Percentiles rank a stretch among this genome's conserved stretches.
phyloP scores from a whole-genome alignment of 2,888 invertebrate species.

The Nymphalis c-album region DNA sequence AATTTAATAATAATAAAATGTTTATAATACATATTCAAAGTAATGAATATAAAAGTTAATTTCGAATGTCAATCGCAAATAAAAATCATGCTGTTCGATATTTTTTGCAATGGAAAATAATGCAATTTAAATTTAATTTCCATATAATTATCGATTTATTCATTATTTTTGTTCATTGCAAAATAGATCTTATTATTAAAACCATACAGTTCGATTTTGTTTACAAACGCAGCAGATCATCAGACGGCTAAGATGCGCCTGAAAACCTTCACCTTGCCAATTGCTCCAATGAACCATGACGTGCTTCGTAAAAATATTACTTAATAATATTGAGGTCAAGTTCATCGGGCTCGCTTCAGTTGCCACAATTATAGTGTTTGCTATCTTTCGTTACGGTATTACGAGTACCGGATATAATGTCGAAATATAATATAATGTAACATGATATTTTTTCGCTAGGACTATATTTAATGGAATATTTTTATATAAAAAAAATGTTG shows the following conservation, averaged over 20 bases:
- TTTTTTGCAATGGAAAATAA: background rate
- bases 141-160: background rate
- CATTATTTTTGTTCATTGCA: background rate
- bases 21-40: too few relatives aligned
- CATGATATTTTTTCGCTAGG: constrained; percentile 12
- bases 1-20: too few relatives aligned
- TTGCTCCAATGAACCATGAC: constrained; percentile 45
- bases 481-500: background rate
- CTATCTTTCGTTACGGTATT: constrained; percentile 31
- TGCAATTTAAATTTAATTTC: background rate
- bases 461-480: constrained; percentile 6
- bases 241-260: constrained; percentile 15
- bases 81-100: background rate
- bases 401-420: constrained; percentile 31
- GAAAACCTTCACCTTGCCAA: constrained; percentile 52
- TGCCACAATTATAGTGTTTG: constrained; percentile 34
- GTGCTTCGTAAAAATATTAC: constrained; percentile 49
- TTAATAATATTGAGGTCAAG: constrained; percentile 56
- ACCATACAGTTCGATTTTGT: background rate
- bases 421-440: constrained; percentile 24
- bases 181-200: background rate
- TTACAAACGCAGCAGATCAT: constrained; percentile 4
- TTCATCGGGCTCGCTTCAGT: constrained; percentile 49
- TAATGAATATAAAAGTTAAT: too few relatives aligned
- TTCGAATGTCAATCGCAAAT: background rate